Base-by-base conservation (phyloP, 2,113 vertebrate species). In the Lamprotornis superbus region DNA sequence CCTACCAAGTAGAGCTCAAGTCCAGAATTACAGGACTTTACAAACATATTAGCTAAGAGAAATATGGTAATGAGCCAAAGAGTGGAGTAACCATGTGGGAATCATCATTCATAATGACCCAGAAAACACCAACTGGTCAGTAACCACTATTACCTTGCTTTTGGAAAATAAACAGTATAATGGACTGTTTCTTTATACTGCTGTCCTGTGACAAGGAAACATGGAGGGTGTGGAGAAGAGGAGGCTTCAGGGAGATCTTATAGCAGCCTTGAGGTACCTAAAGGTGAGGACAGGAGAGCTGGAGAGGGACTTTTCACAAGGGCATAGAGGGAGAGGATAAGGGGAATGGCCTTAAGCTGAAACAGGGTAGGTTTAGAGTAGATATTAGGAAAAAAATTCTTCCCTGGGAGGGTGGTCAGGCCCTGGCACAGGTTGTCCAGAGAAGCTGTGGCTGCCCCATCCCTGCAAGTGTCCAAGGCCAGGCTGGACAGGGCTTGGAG, bases 401-500 rank as follows among this genome's bases (percentile, higher is more conserved):
- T 56, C 31, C 27, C 22, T 83, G 25, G 27, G 47, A 70, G 25
- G n/a, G 30, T 35, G n/a, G 2, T 0, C 4, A 55, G 53, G 24
- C n/a, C 8, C 69, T 46, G 70, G 60, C 46, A 47, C 30, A 69
- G 21, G 22, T 0, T 83, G 1, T 25, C 25, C 47, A 63, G 63
- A 90, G 70, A 5, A 61, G 17, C 40, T 76, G 70, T 47, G 70
- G 25, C 47, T 37, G 63, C 22, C 2, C 25, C 35, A 83, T 37
- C 31, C 8, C 70, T 90, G 79, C 47, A 7, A 83, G 17, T 27
- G 55, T 5, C 0, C 63, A 35, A 49, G 56, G 18, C 18, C 31
- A 23, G 10, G 27, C 0, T 77, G 55, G 15, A 55, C 0, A 1
- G 20, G 23, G 12, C 10, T 76, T 40, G 16, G 1, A 40, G 9